Conservation (phyloP, 53 echinoderm and acorn worm genomes). For the Antedon mediterranea region DNA sequence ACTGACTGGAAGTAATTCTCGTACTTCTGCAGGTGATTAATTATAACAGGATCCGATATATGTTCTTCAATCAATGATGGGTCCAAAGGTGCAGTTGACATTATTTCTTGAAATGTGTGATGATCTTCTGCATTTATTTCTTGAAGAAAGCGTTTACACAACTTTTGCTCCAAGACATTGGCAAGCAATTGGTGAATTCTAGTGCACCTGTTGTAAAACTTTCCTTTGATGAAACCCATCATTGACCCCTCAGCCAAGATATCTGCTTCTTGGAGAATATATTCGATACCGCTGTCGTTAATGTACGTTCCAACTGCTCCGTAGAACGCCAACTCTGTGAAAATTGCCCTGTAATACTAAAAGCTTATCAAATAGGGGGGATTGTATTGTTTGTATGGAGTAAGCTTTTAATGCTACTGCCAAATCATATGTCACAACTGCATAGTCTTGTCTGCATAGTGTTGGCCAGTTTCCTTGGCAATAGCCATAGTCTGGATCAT, state of each 20-base stretch:
- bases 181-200: conserved; percentile 42
- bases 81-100: conserved; percentile 24
- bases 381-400: conserved; percentile 13
- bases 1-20: conserved; percentile 25
- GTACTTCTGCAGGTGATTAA: conserved; percentile 21
- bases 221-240: conserved; percentile 33
- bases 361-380: conserved; percentile 20
- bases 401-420: conserved; percentile 27
- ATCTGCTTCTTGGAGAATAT: conserved; percentile 17
- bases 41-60: conserved; percentile 17
- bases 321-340: conserved; percentile 38
- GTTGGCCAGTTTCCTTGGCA: conserved; percentile 33
- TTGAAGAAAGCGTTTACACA: too few relatives aligned
- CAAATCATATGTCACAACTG: conserved; percentile 25
- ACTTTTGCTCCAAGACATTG: too few relatives aligned
- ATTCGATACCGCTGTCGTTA: conserved; percentile 14
- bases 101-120: conserved; percentile 23
- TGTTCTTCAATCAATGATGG: conserved; percentile 8
- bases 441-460: too few relatives aligned
- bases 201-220: conserved; percentile 43
- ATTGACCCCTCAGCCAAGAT: conserved; percentile 26
- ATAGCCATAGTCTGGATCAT: conserved; percentile 40
- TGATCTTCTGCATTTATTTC: too few relatives aligned
- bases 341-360: conserved; percentile 20
- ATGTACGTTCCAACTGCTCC: conserved; percentile 28